These are phyloP conservation scores for Acinonyx jubatus DNA, from an alignment of 2,113 vertebrate species.

Conservation along the genomic window DNA sequence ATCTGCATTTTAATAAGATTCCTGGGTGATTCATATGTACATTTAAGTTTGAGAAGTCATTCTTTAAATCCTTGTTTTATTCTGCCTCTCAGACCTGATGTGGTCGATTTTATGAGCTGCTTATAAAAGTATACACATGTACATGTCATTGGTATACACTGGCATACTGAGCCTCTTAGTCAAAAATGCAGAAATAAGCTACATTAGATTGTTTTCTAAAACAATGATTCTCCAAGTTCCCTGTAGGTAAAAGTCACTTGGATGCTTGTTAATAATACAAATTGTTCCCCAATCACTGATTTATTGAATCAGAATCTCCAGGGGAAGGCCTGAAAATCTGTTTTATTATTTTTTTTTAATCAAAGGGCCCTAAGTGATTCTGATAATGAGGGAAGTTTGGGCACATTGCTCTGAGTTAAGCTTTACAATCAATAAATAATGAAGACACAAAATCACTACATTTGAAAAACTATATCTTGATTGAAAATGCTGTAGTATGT, in stretches of 20 bases:
- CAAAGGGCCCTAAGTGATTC: neutral
- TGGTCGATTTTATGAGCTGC: neutral
- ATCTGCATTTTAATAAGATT: neutral
- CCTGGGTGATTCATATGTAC: neutral
- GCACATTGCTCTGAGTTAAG: neutral
- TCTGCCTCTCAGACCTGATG: neutral
- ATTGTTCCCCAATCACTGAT: neutral
- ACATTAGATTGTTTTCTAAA: neutral
- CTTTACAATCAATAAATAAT: constrained; percentile 37
- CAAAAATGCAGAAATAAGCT: neutral
- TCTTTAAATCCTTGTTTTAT: constrained; percentile 28
- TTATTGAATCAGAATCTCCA: neutral
- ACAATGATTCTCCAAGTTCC: neutral
- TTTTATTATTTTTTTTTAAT: neutral
- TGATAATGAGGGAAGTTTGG: neutral
- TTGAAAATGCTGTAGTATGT: constrained; percentile 27
- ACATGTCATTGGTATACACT: neutral
- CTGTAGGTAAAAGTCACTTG: neutral
- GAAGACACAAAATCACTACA: constrained; percentile 15
- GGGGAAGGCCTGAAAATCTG: neutral
- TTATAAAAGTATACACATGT: neutral
- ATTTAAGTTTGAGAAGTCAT: neutral
- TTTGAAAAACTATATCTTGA: constrained; percentile 5
- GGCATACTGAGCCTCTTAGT: neutral
- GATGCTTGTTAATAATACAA: neutral